phyloP scores from a whole-genome alignment of 2,797 vertebrate species.

The Manis javanica region DNA sequence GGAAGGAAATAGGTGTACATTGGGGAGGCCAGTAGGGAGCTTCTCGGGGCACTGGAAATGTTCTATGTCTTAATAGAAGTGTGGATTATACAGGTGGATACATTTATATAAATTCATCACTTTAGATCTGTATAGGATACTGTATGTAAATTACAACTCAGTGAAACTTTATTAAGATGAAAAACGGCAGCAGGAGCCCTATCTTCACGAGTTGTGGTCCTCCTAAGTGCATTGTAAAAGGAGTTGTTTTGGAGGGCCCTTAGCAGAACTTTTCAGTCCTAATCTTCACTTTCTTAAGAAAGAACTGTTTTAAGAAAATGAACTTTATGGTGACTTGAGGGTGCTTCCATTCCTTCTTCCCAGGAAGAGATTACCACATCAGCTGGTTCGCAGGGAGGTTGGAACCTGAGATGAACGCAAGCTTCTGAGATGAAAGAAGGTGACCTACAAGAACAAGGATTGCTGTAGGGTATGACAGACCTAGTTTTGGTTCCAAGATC shows the following conservation, averaged over 20 bases:
- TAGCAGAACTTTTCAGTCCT: not conserved
- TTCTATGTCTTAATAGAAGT: not conserved
- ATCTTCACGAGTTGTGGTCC: not conserved
- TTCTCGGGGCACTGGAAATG: not conserved
- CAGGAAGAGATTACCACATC: rapidly evolving
- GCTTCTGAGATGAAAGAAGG: not conserved
- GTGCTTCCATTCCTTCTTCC: not conserved
- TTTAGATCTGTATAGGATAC: not conserved
- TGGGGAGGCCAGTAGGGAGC: not conserved
- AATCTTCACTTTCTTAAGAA: not conserved
- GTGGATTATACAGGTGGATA: not conserved
- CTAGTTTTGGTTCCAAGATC: not conserved
- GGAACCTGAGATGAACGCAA: not conserved
- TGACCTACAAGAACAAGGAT: not conserved
- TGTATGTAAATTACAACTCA: not conserved
- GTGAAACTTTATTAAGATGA: not conserved
- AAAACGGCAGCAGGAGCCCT: not conserved
- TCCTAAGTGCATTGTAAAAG: not conserved
- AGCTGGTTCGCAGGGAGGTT: not conserved
- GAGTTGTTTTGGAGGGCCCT: not conserved
- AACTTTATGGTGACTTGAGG: not conserved
- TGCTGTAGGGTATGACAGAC: not conserved
- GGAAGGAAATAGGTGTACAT: not conserved
- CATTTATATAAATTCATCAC: not conserved
- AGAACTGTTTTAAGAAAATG: not conserved